A percentile compares a stretch with the other conserved stretches of the same genome.
phyloP scores from a whole-genome alignment of 2,888 invertebrate species.

The Drosophila gaucha region DNA sequence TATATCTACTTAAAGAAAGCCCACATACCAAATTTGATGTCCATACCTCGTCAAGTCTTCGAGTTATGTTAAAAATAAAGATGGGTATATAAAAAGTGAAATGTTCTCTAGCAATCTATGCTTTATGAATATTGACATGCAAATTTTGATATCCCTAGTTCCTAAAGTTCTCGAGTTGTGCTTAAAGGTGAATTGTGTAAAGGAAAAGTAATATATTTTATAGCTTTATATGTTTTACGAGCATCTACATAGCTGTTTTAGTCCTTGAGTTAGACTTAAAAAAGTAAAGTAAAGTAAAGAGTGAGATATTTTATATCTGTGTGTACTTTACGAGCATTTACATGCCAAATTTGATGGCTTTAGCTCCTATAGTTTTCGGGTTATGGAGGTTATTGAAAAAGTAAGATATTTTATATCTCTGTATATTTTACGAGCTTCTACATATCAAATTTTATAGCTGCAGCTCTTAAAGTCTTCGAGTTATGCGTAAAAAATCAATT shows the following conservation, averaged over 20 bases:
- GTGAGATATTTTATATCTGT: constrained; percentile 2
- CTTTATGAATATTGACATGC: not conserved
- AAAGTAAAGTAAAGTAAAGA: no score
- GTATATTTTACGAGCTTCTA: not conserved
- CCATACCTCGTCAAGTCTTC: not conserved
- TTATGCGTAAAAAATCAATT: no score
- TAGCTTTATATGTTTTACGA: constrained; percentile 1
- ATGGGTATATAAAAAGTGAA: not conserved
- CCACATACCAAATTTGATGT: no score
- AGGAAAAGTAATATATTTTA: not conserved
- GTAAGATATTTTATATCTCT: not conserved
- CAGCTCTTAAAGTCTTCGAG: no score
- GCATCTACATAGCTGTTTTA: not conserved
- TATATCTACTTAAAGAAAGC: no score
- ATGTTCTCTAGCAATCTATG: not conserved
- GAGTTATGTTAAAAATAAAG: not conserved
- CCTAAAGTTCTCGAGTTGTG: not conserved
- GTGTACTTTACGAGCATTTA: constrained; percentile 4
- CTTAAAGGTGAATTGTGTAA: not conserved
- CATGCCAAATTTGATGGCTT: not conserved
- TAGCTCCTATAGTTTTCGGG: not conserved
- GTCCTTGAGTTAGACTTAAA: not conserved
- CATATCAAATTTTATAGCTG: not conserved
- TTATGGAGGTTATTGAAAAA: not conserved
- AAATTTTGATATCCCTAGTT: no score